phyloP scores from a whole-genome alignment of 2,113 vertebrate species.

The Ptilonorhynchus violaceus region DNA sequence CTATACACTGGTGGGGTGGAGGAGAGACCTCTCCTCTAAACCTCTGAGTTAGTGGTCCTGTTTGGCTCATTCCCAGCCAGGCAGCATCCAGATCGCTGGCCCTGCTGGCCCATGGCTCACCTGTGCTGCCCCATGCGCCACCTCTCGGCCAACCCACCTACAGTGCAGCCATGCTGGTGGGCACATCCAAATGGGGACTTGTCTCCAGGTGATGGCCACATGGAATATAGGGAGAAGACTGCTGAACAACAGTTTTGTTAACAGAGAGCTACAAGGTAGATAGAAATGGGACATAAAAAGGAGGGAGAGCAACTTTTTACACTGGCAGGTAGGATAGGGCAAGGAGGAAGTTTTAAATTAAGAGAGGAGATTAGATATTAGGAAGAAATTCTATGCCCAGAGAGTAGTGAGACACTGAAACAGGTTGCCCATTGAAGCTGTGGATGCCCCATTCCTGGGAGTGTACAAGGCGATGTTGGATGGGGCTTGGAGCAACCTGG shows the following conservation, averaged over 20 bases:
- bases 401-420: neutral
- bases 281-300: neutral
- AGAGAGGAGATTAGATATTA: neutral
- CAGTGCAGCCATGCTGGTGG: neutral
- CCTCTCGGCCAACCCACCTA: rapidly evolving
- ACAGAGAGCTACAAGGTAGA: neutral
- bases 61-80: neutral
- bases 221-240: neutral
- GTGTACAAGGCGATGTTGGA: neutral
- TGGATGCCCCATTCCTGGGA: neutral
- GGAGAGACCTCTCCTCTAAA: neutral
- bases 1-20: neutral
- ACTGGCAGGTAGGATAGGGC: neutral
- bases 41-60: neutral
- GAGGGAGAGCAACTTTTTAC: neutral
- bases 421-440: neutral
- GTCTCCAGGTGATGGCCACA: neutral
- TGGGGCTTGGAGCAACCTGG: neutral
- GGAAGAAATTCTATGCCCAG: neutral
- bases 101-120: neutral
- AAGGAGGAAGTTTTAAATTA: neutral
- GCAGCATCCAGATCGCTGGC: neutral
- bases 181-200: rapidly evolving
- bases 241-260: neutral
- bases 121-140: rapidly evolving